Evolutionary conservation across 2,888 invertebrate genomes (phyloP).

Genomic region (Hirtodrosophila histrioides): DNA sequence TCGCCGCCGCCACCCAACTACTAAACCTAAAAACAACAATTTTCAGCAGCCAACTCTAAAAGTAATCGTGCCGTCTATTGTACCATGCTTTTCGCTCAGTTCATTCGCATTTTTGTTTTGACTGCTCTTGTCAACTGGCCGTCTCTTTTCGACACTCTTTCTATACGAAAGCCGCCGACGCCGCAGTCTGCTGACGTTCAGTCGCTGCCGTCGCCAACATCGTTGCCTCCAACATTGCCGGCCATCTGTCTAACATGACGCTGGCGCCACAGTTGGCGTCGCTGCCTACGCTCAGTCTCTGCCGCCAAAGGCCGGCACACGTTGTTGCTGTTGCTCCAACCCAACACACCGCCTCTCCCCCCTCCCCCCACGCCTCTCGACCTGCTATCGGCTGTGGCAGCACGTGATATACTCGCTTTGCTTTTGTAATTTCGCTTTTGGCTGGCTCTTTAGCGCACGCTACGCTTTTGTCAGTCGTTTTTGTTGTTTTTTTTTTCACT

Average conservation of each 20-base stretch:
- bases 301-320: constrained; percentile 79
- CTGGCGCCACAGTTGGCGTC: constrained; percentile 51
- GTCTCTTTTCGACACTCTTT: constrained; percentile 65
- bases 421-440: constrained; percentile 73
- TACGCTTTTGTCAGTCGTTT: constrained; percentile 64
- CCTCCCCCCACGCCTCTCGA: not conserved
- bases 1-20: not conserved
- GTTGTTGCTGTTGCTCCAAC: constrained; percentile 48
- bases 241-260: constrained; percentile 62
- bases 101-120: constrained; percentile 77
- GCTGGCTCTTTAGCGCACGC: constrained; percentile 70
- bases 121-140: constrained; percentile 61
- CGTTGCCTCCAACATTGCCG: constrained; percentile 46
- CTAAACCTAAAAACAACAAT: constrained; percentile 23
- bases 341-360: constrained; percentile 6
- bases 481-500: constrained; percentile 70
- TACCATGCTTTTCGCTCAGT: constrained; percentile 44
- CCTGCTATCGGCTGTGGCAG: constrained; percentile 51
- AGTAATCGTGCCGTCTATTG: constrained; percentile 51
- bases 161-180: constrained; percentile 65
- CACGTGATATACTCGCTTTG: constrained; percentile 78
- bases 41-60: constrained; percentile 32
- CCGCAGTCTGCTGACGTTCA: constrained; percentile 44
- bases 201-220: constrained; percentile 30
- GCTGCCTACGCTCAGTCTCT: constrained; percentile 54